Conservation (phyloP, 2,888 invertebrate species). For the Hymenopus coronatus region DNA sequence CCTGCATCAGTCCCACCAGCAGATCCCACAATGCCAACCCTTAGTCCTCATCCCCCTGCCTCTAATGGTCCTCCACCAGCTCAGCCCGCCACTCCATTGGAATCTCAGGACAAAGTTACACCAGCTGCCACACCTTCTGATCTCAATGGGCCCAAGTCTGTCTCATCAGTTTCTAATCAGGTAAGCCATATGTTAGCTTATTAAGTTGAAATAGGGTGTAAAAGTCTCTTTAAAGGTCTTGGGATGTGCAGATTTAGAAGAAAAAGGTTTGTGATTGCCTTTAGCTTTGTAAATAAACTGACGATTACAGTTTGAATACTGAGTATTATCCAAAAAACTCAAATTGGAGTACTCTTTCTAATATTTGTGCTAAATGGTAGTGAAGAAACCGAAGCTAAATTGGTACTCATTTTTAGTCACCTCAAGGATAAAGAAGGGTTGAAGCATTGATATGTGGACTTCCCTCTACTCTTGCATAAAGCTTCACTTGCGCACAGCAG, state of each 20-base stretch:
- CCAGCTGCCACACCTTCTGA: constrained; percentile 43
- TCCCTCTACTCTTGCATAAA: no score
- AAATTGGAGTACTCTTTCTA: no score
- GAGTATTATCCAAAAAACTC: no score
- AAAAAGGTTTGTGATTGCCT: not conserved
- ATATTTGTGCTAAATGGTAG: no score
- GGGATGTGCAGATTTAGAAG: not conserved
- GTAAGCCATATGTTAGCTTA: constrained; percentile 32
- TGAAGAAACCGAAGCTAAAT: no score
- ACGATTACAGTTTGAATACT: no score
- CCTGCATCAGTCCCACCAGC: constrained; percentile 65
- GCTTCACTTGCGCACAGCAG: no score
- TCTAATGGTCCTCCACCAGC: constrained; percentile 39
- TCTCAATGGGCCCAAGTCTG: constrained; percentile 46
- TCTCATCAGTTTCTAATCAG: constrained; percentile 47
- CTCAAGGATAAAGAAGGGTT: no score
- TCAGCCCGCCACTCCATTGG: constrained; percentile 35
- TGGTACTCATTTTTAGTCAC: no score
- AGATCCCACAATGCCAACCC: constrained; percentile 67
- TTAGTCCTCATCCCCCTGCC: constrained; percentile 66
- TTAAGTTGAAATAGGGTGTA: no score
- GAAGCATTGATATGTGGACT: no score
- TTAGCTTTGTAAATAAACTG: not conserved
- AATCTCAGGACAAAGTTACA: constrained; percentile 42
- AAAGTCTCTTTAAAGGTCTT: no score